Conservation (phyloP, 2,113 vertebrate genomes). For the Microcebus tavaratra region DNA sequence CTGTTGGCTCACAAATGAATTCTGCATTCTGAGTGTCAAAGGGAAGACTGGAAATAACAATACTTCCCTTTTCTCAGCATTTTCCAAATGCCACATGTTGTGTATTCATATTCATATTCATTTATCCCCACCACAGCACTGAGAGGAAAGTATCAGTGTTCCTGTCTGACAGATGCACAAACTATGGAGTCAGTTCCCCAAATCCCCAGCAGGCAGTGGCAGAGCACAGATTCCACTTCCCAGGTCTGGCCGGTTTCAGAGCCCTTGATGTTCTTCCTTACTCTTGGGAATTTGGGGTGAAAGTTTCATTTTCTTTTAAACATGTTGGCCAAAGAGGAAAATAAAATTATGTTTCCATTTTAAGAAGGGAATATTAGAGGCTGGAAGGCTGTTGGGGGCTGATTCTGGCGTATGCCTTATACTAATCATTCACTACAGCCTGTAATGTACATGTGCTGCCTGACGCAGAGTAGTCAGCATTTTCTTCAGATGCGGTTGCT, state of each 20-base stretch:
- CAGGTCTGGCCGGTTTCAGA: too few relatives aligned
- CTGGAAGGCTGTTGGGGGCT: not conserved
- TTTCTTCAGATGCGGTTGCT: too few relatives aligned
- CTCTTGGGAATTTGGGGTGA: not conserved
- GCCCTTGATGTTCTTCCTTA: not conserved
- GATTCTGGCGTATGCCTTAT: too few relatives aligned
- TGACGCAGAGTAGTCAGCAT: too few relatives aligned
- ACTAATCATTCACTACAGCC: too few relatives aligned
- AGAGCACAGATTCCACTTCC: not conserved
- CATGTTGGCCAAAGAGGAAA: not conserved
- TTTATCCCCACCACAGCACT: not conserved
- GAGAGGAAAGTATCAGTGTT: too few relatives aligned
- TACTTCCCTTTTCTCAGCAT: not conserved
- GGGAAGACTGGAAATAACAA: not conserved
- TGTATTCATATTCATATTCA: not conserved
- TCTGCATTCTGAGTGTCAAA: not conserved
- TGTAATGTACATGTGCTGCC: too few relatives aligned
- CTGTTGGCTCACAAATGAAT: not conserved
- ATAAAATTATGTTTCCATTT: not conserved
- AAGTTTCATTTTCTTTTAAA: not conserved
- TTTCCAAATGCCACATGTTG: not conserved
- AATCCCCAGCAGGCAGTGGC: not conserved
- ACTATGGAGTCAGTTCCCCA: not conserved
- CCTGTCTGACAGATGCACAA: not conserved
- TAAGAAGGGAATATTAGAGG: not conserved